Conservation (phyloP, 1,140 invertebrate genomes). For the Idris sp. region DNA sequence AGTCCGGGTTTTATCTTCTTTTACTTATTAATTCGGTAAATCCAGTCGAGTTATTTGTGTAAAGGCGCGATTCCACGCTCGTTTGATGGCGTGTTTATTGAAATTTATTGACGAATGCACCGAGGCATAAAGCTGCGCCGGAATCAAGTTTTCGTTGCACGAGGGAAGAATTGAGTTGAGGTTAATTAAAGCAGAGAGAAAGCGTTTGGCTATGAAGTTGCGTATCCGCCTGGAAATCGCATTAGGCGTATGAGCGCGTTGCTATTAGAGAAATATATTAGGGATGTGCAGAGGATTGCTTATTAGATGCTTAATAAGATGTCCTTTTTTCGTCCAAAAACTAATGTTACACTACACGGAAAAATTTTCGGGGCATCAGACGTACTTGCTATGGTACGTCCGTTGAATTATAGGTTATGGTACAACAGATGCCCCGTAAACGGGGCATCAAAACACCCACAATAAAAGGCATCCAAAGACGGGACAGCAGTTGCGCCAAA, state of each 20-base stretch:
- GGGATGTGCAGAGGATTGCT: conserved; percentile 48
- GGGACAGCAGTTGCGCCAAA: too few relatives aligned
- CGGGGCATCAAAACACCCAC: too few relatives aligned
- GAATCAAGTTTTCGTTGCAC: conserved; percentile 56
- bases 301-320: conserved; percentile 50
- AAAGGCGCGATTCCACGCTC: conserved; percentile 3
- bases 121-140: conserved; percentile 15
- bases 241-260: conserved; percentile 58
- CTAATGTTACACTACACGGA: too few relatives aligned
- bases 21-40: conserved; percentile 33
- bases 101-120: conserved; percentile 42
- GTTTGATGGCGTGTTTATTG: conserved; percentile 37
- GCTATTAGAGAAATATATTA: conserved; percentile 61
- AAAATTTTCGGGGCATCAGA: too few relatives aligned
- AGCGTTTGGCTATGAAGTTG: conserved; percentile 48
- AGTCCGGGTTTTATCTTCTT: conserved; percentile 24
- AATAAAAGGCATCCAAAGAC: too few relatives aligned
- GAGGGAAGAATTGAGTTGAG: conserved; percentile 60
- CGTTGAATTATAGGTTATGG: too few relatives aligned
- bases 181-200: conserved; percentile 54
- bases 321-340: too few relatives aligned
- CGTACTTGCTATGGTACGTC: too few relatives aligned
- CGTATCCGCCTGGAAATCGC: conserved; percentile 58
- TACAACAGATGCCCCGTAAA: too few relatives aligned
- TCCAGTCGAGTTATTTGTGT: conserved; percentile 1